Base-by-base conservation (phyloP, 2,113 vertebrate species). In the Podarcis cretensis region DNA sequence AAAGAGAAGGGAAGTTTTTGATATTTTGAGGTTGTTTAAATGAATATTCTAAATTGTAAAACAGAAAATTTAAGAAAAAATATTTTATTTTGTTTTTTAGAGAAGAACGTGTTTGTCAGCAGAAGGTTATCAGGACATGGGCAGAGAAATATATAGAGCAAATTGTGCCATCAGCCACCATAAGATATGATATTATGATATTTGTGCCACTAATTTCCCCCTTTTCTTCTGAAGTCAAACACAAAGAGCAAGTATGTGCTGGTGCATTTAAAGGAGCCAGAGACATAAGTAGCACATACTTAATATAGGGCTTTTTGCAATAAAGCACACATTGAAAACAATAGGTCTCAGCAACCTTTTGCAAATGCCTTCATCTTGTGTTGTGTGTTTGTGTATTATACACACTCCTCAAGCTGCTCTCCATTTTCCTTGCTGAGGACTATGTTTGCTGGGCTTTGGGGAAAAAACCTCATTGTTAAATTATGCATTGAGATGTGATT, bases 401-500 rank as follows among this genome's bases (percentile, higher is more conserved):
- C 13, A 43, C 8, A 68, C 16, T 9, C 21, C 40, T 18, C 20
- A 68, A 77, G 21, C 59, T 63, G 35, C 35, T 86, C 37, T 66
- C 43, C 63, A 35, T 80, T 87, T 87, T 71, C 37, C 65, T 87
- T 43, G 9, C 69, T 80, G 80, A 87, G 54, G 77, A 80, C 65
- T 80, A 10, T 25, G 57, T n/a, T 80, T 87, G 30, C 75, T 80
- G 43, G 76, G 13, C 76, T 80, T 65, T 87, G 76, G 63, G 12
- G 10, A 54, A 37, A 80, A 87, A n/a, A 57, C 27, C 57, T 66
- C 37, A 35, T 59, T 77, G 76, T 57, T 80, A 54, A 87, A 86
- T 86, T 86, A 68, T 79, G 85, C 76, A 87, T 54, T 68, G 69
- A 48, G 4, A 27, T 83, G 35, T 83, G 65, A 69, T 87, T 68